Conservation (phyloP, 2,888 invertebrate genomes). For the Timandra comae region DNA sequence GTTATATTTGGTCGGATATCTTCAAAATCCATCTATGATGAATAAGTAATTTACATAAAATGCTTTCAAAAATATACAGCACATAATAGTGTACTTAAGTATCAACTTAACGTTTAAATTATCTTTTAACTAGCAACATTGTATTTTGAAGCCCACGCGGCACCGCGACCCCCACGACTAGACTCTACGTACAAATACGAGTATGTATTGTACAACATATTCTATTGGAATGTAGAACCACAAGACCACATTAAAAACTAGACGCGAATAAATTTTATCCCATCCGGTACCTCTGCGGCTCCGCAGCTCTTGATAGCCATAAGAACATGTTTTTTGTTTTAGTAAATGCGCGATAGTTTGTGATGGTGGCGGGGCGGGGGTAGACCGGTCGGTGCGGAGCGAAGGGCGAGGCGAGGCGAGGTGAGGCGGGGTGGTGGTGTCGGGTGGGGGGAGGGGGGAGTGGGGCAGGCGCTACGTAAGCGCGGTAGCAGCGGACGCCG, state of each 20-base stretch:
- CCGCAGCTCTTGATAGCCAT: conserved; percentile 67
- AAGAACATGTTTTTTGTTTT: conserved; percentile 74
- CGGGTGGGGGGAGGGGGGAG: conserved; percentile 27
- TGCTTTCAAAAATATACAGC: too few relatives aligned
- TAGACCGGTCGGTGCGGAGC: conserved; percentile 54
- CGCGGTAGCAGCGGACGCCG: conserved; percentile 76
- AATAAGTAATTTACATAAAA: too few relatives aligned
- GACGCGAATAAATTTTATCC: conserved; percentile 73
- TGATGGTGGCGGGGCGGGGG: conserved; percentile 62
- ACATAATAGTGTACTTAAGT: too few relatives aligned
- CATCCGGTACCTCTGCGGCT: conserved; percentile 72
- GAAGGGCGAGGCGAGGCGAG: conserved; percentile 30
- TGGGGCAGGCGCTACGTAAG: conserved; percentile 71
- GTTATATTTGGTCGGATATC: too few relatives aligned
- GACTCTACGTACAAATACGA: conserved; percentile 14
- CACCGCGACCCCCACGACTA: conserved; percentile 13
- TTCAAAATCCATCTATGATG: too few relatives aligned
- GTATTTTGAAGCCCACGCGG: conserved; percentile 10
- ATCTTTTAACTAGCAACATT: too few relatives aligned
- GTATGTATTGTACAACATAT: conserved; percentile 45
- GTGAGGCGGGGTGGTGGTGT: conserved; percentile 26
- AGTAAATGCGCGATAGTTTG: conserved; percentile 72
- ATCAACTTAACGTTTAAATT: too few relatives aligned
- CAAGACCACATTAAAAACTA: conserved; percentile 61
- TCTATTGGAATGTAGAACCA: conserved; percentile 61